Conservation (phyloP, 2,888 invertebrate genomes). For the Nebria brevicollis region DNA sequence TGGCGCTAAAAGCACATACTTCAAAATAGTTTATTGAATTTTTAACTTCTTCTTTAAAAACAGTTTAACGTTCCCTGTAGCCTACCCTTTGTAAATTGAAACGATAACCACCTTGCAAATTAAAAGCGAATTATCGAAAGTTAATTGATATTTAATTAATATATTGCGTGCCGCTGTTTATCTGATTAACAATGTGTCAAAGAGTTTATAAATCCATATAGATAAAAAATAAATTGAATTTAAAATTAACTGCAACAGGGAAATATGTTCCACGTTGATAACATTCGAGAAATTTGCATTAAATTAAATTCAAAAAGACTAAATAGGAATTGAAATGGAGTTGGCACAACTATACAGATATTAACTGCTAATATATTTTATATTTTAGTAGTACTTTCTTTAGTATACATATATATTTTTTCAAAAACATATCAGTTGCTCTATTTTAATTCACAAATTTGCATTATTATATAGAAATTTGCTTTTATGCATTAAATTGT, state of each 20-base stretch:
- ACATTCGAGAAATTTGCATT: not conserved
- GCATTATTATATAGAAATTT: too few relatives aligned
- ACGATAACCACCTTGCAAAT: not conserved
- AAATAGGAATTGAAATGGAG: too few relatives aligned
- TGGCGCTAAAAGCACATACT: not conserved
- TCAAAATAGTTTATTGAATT: not conserved
- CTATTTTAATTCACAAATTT: too few relatives aligned
- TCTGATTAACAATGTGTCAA: not conserved
- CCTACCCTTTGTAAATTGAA: not conserved
- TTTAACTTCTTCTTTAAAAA: not conserved
- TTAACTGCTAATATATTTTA: too few relatives aligned
- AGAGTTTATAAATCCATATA: not conserved
- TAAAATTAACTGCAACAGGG: not conserved
- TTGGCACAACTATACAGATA: too few relatives aligned
- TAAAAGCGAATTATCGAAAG: not conserved
- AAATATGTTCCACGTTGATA: not conserved
- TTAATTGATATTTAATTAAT: constrained; percentile 22
- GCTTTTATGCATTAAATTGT: too few relatives aligned
- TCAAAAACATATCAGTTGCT: too few relatives aligned
- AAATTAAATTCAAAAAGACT: too few relatives aligned
- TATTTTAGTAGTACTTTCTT: too few relatives aligned
- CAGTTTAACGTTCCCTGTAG: not conserved
- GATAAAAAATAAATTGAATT: constrained; percentile 8
- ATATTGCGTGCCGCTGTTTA: constrained; percentile 21
- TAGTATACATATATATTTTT: too few relatives aligned